Conservation (phyloP, 2,797 vertebrate genomes). For the Hafferia zeledoni region DNA sequence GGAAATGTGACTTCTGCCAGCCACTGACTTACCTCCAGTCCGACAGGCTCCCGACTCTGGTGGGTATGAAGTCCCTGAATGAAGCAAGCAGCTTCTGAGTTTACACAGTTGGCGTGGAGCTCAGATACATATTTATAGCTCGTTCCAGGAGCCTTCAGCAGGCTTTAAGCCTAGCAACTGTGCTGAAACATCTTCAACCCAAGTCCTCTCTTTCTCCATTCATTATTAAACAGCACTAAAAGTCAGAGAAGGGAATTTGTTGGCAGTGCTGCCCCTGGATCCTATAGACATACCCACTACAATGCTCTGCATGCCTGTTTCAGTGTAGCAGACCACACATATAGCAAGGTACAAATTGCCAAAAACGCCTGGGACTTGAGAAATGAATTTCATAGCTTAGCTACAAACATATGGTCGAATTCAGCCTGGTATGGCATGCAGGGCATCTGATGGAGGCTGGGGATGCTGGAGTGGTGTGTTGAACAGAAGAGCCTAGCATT, state of each 20-base stretch:
- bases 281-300: neutral
- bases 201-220: neutral
- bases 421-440: slow-evolving; percentile 25
- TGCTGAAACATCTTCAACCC: neutral
- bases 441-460: slow-evolving; percentile 29
- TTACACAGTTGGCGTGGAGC: slow-evolving; percentile 54
- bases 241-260: neutral
- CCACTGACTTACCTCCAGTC: neutral
- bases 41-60: neutral
- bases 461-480: neutral
- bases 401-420: slow-evolving; percentile 39
- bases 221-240: slow-evolving; percentile 17
- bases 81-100: slow-evolving; percentile 55
- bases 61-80: slow-evolving; percentile 47
- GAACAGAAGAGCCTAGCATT: neutral
- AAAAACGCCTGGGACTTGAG: neutral
- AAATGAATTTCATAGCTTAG: slow-evolving; percentile 51
- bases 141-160: slow-evolving; percentile 49
- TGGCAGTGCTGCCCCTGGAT: neutral
- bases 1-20: slow-evolving; percentile 10
- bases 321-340: slow-evolving; percentile 42
- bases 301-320: neutral
- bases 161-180: slow-evolving; percentile 40
- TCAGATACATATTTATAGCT: slow-evolving; percentile 52
- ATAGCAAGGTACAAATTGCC: slow-evolving; percentile 13